phyloP scores from a whole-genome alignment of 2,888 invertebrate genomes.

The Cheilosia vulpina region DNA sequence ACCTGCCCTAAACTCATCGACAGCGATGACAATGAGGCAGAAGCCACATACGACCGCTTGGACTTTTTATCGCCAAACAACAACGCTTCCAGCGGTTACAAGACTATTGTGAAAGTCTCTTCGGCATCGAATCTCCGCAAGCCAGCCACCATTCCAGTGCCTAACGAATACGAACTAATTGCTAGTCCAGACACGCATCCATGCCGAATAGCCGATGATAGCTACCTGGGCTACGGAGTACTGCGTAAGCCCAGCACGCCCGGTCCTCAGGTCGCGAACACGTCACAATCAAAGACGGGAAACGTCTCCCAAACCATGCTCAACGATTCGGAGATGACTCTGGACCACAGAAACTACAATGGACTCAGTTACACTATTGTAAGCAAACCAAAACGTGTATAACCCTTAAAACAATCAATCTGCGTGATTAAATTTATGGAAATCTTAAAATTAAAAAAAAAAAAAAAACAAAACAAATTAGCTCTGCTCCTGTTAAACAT shows the following conservation, averaged over 20 bases:
- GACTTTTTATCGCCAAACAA: constrained; percentile 92
- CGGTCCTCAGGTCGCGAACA: constrained; percentile 84
- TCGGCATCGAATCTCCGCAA: constrained; percentile 81
- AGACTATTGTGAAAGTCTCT: constrained; percentile 88
- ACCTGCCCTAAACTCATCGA: constrained; percentile 79
- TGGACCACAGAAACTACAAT: constrained; percentile 89
- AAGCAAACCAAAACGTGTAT: constrained; percentile 93
- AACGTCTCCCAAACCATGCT: constrained; percentile 72
- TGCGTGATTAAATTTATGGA: constrained; percentile 40
- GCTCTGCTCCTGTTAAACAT: constrained; percentile 16
- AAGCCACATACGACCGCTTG: constrained; percentile 90
- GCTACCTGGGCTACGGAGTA: constrained; percentile 91
- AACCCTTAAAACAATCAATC: constrained; percentile 77
- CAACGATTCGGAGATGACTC: constrained; percentile 81
- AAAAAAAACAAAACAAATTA: constrained; percentile 25
- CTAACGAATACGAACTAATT: constrained; percentile 92
- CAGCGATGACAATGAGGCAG: constrained; percentile 79
- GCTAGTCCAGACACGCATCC: constrained; percentile 87
- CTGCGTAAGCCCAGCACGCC: constrained; percentile 87
- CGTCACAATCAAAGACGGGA: constrained; percentile 57
- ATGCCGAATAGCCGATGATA: constrained; percentile 90
- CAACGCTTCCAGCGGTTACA: constrained; percentile 88
- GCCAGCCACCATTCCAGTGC: constrained; percentile 82
- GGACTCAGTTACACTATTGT: constrained; percentile 92
- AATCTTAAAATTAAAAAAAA: constrained; percentile 12